Evolutionary conservation across 2,113 vertebrate species (phyloP).

Genomic region (Thamnaconus septentrionalis): DNA sequence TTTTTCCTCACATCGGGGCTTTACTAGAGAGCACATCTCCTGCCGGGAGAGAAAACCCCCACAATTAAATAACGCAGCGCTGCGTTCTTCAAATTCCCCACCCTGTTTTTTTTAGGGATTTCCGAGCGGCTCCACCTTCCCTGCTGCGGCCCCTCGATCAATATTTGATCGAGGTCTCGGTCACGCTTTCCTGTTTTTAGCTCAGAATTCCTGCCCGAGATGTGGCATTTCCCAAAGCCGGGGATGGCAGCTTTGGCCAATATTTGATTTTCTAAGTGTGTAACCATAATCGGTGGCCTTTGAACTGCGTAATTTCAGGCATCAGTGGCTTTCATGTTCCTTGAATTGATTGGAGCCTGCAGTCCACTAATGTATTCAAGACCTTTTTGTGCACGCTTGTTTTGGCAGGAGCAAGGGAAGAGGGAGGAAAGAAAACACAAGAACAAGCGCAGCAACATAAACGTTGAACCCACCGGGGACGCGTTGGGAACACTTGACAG

Average conservation of each 20-base stretch:
- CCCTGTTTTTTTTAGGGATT: slow-evolving; percentile 40
- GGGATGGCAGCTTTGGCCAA: slow-evolving; percentile 42
- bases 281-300: slow-evolving; percentile 28
- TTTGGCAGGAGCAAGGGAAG: too few species aligned
- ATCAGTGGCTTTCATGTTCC: slow-evolving; percentile 19
- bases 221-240: slow-evolving; percentile 38
- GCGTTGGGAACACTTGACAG: too few species aligned
- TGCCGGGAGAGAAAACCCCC: slow-evolving; percentile 28
- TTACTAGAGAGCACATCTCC: slow-evolving; percentile 35
- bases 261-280: slow-evolving; percentile 61
- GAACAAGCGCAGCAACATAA: too few species aligned
- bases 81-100: slow-evolving; percentile 23
- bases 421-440: too few species aligned
- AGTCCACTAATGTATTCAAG: slow-evolving; percentile 8
- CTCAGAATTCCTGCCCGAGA: slow-evolving; percentile 43
- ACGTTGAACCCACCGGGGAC: too few species aligned
- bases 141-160: slow-evolving; percentile 55
- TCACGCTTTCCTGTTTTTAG: slow-evolving; percentile 44
- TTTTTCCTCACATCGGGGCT: slow-evolving; percentile 31
- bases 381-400: neutral
- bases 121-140: slow-evolving; percentile 58
- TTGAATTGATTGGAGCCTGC: slow-evolving; percentile 3
- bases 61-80: slow-evolving; percentile 64
- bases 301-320: slow-evolving; percentile 53
- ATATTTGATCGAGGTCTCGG: slow-evolving; percentile 68